These are phyloP conservation scores for Eristalis intricaria DNA, from an alignment of 2,888 invertebrate genomes.

Conservation along the genomic window DNA sequence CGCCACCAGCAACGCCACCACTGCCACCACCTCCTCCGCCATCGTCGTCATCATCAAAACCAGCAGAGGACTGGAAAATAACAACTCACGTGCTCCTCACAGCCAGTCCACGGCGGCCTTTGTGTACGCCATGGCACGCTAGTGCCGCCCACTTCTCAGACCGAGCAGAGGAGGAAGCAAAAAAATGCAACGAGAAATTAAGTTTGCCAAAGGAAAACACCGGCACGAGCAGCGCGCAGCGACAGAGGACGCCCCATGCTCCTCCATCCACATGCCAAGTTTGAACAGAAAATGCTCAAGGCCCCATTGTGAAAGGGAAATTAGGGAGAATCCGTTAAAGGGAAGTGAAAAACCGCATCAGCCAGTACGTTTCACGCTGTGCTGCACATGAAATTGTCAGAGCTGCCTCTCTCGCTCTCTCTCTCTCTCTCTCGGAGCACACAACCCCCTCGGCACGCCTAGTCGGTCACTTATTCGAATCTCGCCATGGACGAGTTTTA, in stretches of 20 bases:
- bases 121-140: not conserved
- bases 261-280: not conserved
- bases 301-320: not conserved
- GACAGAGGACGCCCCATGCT: not conserved
- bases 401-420: not conserved
- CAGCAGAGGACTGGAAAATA: not conserved
- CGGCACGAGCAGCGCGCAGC: not conserved
- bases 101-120: not conserved
- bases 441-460: not conserved
- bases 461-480: not conserved
- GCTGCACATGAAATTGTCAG: conserved; percentile 26
- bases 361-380: conserved; percentile 37
- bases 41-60: conserved; percentile 1
- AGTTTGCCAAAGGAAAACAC: not conserved
- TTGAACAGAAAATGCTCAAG: not conserved
- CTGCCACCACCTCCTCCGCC: not conserved
- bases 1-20: conserved; percentile 1
- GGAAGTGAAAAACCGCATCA: conserved; percentile 29
- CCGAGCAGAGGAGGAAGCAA: not conserved
- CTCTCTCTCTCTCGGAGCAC: not conserved
- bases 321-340: not conserved
- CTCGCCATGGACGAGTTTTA: not conserved
- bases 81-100: not conserved
- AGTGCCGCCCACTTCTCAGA: not conserved
- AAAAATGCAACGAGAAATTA: not conserved